These are phyloP conservation scores for Neodon shergylaensis DNA, from an alignment of 2,113 vertebrate species.

Conservation along the genomic window DNA sequence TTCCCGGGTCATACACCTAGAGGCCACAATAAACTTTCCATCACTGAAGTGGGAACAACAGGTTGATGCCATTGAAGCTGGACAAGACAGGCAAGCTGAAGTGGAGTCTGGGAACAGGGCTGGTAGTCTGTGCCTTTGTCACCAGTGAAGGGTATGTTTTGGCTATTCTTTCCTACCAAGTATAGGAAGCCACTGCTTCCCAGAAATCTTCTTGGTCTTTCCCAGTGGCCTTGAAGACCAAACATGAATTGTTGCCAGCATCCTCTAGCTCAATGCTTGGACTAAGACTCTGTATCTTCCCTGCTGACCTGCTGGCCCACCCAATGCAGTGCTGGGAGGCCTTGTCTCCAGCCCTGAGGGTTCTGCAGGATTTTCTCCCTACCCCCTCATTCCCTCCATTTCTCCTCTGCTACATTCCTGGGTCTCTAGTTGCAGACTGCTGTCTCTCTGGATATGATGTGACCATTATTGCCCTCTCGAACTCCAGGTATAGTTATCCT, in stretches of 20 bases:
- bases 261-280: background rate
- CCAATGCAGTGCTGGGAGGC: fast-evolving
- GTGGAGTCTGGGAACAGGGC: background rate
- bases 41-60: background rate
- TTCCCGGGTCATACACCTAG: background rate
- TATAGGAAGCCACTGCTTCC: background rate
- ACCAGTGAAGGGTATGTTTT: fast-evolving
- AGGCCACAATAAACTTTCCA: background rate
- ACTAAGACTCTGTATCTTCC: background rate
- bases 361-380: too few relatives aligned
- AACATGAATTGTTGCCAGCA: fast-evolving
- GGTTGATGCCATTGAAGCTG: background rate
- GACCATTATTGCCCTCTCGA: background rate
- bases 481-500: background rate
- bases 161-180: background rate
- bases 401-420: background rate
- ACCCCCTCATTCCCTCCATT: fast-evolving
- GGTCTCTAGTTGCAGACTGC: background rate
- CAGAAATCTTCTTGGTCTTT: fast-evolving
- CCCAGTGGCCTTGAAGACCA: background rate
- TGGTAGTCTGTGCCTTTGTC: background rate
- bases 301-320: too few relatives aligned
- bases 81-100: background rate
- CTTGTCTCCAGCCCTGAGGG: background rate
- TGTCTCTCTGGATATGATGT: background rate